Base-by-base conservation (phyloP, 2,888 invertebrate genomes). In the Hirtodrosophila cameraria region DNA sequence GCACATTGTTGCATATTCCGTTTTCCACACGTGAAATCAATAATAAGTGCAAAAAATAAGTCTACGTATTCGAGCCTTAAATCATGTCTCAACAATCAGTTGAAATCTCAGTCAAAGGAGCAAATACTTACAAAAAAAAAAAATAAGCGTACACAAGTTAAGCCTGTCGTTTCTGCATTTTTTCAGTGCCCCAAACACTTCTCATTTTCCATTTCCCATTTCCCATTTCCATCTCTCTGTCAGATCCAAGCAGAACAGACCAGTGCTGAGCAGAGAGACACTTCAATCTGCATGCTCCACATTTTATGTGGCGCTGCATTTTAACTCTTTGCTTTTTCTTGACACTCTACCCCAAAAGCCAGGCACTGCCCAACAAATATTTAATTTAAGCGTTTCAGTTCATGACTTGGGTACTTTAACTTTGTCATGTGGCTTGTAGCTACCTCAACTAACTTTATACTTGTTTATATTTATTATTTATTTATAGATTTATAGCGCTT, bases 201-300 rank as follows among this genome's bases (percentile, higher is more conserved):
- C 50, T 27, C 23, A 23, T 23, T n/a, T n/a, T n/a, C n/a, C n/a
- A n/a, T 43, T 23, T 33, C 2, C 7, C 15, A 4, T 41, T 15
- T 15, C 1, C 20, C 42, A 15, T 45, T 33, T 48, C 31, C 64
- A 9, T n/a, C 16, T 12, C 23, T 18, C 27, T 7, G 28, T 6
- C 52, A 33, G 15, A 46, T 55, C 25, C 38, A 41, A 18, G 23
- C 20, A 27, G 15, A 31, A 36, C 45, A 15, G 45, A 9, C 52
- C 52, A 35, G 15, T 20, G 13, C 60, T 46, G 30, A 43, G 45
- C 33, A 38, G 63, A 48, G 65, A 57, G 74, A 66, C 79, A 80
- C 79, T 80, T 84, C 78, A 80, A 84, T 80, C 82, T 78, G 82
- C 79, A 74, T 80, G 85, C 64, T 63, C 85, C 76, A 84, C 78